Base-by-base conservation (phyloP, 2,888 invertebrate species). In the Drosophila picticornis region DNA sequence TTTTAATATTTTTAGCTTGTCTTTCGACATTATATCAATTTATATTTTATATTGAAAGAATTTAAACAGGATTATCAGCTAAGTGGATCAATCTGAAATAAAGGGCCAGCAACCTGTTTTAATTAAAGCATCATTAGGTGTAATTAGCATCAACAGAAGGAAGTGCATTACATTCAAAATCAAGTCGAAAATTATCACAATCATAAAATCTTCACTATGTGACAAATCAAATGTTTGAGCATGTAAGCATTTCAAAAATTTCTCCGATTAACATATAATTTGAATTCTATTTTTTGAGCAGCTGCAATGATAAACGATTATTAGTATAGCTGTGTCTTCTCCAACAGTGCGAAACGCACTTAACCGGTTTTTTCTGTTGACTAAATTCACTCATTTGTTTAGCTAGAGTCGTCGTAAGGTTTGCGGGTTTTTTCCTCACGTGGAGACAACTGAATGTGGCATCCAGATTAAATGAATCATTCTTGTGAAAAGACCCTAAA, bases 361-460 rank as follows among this genome's bases (percentile, higher is more conserved):
- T 43, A 83, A 88, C 85, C 79, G 79, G 81, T 85, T 84, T 70
- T 25, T 11, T 36, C 5, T 38, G 36, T n/a, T 11, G 5, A 19
- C 13, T 36, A 32, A 29, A 56, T 25, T 63, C 25, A 63, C 32
- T 29, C 50, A 77, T 72, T 73, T 55, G 31, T 64, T 71, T 46
- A 71, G 16, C 27, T 31, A 27, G 29, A 43, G 48, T 38, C 48
- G 38, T 51, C 53, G 52, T 22, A 32, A 69, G 31, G 22, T 46
- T 62, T 72, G 55, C 43, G 53, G 52, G 62, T 77, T 75, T 58
- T 56, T 52, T 61, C 55, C 53, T 66, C 76, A 83, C 76, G 81
- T 73, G 72, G 52, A 56, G 38, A n/a, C 27, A 22, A 43, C 16
- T 56, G 31, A 7, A 22, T 50, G 48, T 67, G 7, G 43, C 32